These are phyloP conservation scores for Zaprionus africanus DNA, from an alignment of 1,140 invertebrate genomes.

Conservation along the genomic window DNA sequence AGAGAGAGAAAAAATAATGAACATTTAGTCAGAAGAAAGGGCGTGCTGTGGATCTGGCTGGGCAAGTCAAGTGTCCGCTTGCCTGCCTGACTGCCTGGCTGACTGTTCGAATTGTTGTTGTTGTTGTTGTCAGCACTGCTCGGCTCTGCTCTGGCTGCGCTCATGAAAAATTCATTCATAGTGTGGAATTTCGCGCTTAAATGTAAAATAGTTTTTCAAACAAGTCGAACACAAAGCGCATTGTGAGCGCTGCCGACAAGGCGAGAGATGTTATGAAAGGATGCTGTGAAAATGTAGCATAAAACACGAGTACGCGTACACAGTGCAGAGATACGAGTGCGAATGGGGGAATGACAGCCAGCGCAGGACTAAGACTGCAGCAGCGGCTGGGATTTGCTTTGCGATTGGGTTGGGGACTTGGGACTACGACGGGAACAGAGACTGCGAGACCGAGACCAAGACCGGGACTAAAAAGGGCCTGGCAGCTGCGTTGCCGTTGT, in stretches of 20 bases:
- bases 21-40: constrained; percentile 31
- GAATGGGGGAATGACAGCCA: constrained; percentile 9
- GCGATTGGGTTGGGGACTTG: constrained; percentile 9
- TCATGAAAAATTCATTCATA: constrained; percentile 84
- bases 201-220: constrained; percentile 84
- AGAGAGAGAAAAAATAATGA: constrained; percentile 8
- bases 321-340: constrained; percentile 25
- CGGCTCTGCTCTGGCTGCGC: constrained; percentile 30
- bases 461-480: constrained; percentile 44
- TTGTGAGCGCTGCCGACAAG: constrained; percentile 67
- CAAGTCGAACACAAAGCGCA: constrained; percentile 80
- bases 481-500: constrained; percentile 59
- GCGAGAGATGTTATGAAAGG: constrained; percentile 70
- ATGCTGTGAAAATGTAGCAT: constrained; percentile 70
- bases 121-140: not conserved
- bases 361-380: constrained; percentile 39
- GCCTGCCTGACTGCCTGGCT: constrained; percentile 1
- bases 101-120: no score
- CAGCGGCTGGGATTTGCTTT: constrained; percentile 18
- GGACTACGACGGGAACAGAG: constrained; percentile 4
- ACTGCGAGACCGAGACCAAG: constrained; percentile 12
- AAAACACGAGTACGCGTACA: constrained; percentile 47
- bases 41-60: constrained; percentile 31
- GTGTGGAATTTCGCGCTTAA: constrained; percentile 84
- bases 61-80: constrained; percentile 38